These are phyloP conservation scores for Anolis apletophallus DNA, from an alignment of 2,797 vertebrate species.

Conservation along the genomic window DNA sequence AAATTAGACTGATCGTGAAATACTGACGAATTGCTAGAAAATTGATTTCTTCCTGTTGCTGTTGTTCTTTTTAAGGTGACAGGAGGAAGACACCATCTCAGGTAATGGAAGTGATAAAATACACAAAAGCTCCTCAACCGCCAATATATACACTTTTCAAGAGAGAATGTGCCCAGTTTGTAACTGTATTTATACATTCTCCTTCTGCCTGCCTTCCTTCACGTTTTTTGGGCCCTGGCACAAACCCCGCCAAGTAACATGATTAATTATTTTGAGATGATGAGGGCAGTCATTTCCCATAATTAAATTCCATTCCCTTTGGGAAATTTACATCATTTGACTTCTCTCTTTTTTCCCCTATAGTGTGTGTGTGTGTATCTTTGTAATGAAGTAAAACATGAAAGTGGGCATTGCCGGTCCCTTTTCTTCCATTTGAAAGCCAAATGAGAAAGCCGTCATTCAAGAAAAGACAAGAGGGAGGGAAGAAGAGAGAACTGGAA, in stretches of 20 bases:
- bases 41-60: not conserved
- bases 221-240: slow-evolving; percentile 1
- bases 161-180: slow-evolving; percentile 27
- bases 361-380: not conserved
- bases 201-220: slow-evolving; percentile 43
- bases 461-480: not conserved
- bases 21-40: slow-evolving; percentile 55
- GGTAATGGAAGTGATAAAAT: slow-evolving; percentile 76
- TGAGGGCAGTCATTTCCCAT: slow-evolving; percentile 60
- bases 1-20: slow-evolving; percentile 66
- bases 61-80: not conserved
- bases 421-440: slow-evolving; percentile 33
- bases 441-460: not conserved
- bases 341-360: slow-evolving; percentile 36
- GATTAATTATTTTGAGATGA: slow-evolving; percentile 68
- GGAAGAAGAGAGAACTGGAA: no score
- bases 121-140: slow-evolving; percentile 56
- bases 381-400: slow-evolving; percentile 43
- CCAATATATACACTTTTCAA: slow-evolving; percentile 53
- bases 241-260: slow-evolving; percentile 35
- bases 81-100: slow-evolving; percentile 60
- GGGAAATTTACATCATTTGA: slow-evolving; percentile 49
- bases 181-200: slow-evolving; percentile 57
- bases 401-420: not conserved
- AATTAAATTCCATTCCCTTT: slow-evolving; percentile 67